These are phyloP conservation scores for Sorex araneus DNA, from an alignment of 2,113 vertebrate species.

Conservation along the genomic window DNA sequence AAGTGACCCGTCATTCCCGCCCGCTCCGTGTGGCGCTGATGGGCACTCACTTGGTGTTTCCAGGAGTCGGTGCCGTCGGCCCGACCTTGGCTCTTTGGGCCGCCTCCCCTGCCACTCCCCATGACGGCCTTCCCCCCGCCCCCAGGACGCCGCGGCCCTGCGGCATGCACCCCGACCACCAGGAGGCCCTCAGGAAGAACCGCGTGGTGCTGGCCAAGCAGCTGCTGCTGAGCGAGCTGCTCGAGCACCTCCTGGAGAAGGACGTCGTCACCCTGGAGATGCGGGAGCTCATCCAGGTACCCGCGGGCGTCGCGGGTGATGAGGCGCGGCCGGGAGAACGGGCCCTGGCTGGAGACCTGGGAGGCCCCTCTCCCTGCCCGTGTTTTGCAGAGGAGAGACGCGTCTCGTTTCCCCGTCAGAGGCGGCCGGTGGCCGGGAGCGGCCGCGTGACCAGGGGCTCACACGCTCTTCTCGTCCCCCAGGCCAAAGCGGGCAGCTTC, in stretches of 20 bases:
- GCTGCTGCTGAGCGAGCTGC: constrained; percentile 87
- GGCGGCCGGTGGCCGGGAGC: not conserved
- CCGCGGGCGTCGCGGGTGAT: not conserved
- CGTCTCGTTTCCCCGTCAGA: no score
- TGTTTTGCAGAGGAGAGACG: not conserved
- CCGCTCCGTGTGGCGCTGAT: not conserved
- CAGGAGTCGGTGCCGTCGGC: not conserved
- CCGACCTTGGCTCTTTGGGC: not conserved
- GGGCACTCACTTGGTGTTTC: constrained; percentile 1
- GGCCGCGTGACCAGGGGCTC: no score
- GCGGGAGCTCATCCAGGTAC: constrained; percentile 89
- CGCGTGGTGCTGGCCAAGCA: constrained; percentile 88
- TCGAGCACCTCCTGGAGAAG: constrained; percentile 89
- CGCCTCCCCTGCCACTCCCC: not conserved
- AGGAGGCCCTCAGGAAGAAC: constrained; percentile 89
- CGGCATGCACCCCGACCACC: constrained; percentile 89
- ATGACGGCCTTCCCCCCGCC: not conserved
- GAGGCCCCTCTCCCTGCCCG: not conserved
- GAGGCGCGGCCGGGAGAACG: not conserved
- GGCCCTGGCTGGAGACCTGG: not conserved
- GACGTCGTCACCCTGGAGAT: constrained; percentile 90
- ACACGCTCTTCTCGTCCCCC: not conserved
- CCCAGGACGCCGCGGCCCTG: constrained; percentile 80
- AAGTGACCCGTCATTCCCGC: not conserved
- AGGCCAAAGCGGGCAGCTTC: constrained; percentile 92